phyloP scores from a whole-genome alignment of 2,113 vertebrate genomes.

The Sceloporus undulatus region DNA sequence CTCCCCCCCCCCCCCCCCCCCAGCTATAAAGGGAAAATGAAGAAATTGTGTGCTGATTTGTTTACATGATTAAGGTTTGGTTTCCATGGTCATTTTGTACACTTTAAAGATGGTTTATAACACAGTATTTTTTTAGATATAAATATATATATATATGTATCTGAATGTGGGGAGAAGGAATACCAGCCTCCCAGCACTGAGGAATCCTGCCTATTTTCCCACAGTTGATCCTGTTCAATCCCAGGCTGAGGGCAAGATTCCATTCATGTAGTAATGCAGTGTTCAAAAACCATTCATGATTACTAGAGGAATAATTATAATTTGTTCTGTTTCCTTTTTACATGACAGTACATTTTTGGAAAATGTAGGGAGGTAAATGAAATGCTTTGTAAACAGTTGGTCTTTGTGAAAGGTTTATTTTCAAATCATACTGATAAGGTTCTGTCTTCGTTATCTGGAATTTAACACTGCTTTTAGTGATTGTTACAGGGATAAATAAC shows the following conservation, averaged over 20 bases:
- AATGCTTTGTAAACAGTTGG: slow-evolving; percentile 56
- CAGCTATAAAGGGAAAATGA: slow-evolving; percentile 71
- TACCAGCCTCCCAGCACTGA: background rate
- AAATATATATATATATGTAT: slow-evolving; percentile 41
- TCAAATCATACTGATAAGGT: slow-evolving; percentile 63
- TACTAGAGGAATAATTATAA: slow-evolving; percentile 2
- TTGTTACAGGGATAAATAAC: slow-evolving; percentile 43
- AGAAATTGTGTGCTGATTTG: slow-evolving; percentile 69
- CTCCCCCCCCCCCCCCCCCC: slow-evolving; percentile 62
- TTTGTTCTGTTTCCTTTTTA: slow-evolving; percentile 56
- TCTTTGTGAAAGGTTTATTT: slow-evolving; percentile 70
- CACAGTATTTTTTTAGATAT: slow-evolving; percentile 59
- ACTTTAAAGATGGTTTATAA: slow-evolving; percentile 52
- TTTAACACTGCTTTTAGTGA: slow-evolving; percentile 58
- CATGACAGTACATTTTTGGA: background rate
- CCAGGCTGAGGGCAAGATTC: slow-evolving; percentile 30
- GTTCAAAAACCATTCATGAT: slow-evolving; percentile 47
- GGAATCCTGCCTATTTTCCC: slow-evolving; percentile 49
- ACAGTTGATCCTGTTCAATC: slow-evolving; percentile 12
- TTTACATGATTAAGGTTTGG: slow-evolving; percentile 67
- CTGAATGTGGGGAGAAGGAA: slow-evolving; percentile 57
- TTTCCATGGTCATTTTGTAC: slow-evolving; percentile 61
- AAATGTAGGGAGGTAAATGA: slow-evolving; percentile 52
- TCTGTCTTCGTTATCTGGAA: slow-evolving; percentile 68
- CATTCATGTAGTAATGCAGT: slow-evolving; percentile 50